phyloP scores from a whole-genome alignment of 2,888 invertebrate genomes.

The Spisula solida region DNA sequence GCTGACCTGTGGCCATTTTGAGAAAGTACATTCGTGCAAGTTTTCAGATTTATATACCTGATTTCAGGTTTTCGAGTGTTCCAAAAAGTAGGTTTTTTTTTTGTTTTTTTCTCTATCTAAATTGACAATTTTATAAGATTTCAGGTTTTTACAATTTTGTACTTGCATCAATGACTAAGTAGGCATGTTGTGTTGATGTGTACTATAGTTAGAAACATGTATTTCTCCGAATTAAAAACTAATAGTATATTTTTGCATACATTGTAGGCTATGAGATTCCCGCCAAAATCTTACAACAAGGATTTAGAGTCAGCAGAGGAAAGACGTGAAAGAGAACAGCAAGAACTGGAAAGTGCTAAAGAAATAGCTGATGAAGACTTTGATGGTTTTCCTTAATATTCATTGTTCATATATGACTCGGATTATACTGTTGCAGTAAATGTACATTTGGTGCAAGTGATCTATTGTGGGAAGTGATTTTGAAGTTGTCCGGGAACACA shows the following conservation, averaged over 20 bases:
- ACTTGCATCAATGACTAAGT: too few relatives aligned
- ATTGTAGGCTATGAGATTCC: constrained; percentile 98
- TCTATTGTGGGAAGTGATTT: neutral
- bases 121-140: too few relatives aligned
- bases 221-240: too few relatives aligned
- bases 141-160: too few relatives aligned
- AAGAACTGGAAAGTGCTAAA: constrained; percentile 99
- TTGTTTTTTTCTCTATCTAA: too few relatives aligned
- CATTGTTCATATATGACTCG: neutral
- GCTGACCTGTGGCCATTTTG: too few relatives aligned
- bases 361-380: constrained; percentile 99
- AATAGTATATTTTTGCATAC: neutral
- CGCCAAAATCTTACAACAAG: constrained; percentile 99
- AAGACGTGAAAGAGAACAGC: constrained; percentile 97
- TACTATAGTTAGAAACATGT: too few relatives aligned
- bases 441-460: constrained; percentile 21
- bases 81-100: too few relatives aligned
- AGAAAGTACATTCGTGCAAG: too few relatives aligned
- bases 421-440: neutral
- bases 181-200: too few relatives aligned
- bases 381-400: constrained; percentile 85
- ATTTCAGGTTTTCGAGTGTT: too few relatives aligned
- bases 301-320: constrained; percentile 99
- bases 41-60: too few relatives aligned
- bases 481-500: neutral